These are phyloP conservation scores for Brachypodius melanocephalos DNA, from an alignment of 2,113 vertebrate species.

Conservation along the genomic window DNA sequence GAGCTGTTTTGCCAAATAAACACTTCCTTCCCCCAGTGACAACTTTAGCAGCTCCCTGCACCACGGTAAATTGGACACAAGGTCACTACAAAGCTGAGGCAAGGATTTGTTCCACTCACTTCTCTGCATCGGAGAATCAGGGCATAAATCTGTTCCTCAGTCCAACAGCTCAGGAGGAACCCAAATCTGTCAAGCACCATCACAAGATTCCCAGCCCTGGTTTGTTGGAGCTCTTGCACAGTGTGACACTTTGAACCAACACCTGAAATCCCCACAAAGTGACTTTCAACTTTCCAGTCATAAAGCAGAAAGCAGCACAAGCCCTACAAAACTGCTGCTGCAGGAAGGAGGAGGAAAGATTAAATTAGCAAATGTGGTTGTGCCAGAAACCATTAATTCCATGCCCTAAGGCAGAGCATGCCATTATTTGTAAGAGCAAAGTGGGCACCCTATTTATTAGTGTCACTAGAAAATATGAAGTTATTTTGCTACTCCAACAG, in stretches of 20 bases:
- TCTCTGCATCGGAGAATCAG: neutral
- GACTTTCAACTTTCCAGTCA: neutral
- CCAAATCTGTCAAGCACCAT: neutral
- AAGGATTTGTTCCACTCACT: neutral
- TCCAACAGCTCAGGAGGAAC: neutral
- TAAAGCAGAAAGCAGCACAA: neutral
- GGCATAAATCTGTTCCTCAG: neutral
- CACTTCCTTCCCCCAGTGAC: accelerated
- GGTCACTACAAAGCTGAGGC: neutral
- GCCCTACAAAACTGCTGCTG: neutral
- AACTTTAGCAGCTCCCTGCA: neutral
- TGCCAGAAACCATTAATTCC: neutral
- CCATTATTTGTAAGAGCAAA: neutral
- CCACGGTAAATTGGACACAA: accelerated
- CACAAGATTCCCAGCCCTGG: neutral
- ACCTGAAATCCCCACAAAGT: neutral
- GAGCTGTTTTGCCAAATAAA: neutral
- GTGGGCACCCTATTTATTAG: neutral
- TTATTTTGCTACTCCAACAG: neutral
- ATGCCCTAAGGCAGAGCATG: neutral
- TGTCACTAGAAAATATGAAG: neutral
- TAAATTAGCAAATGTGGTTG: neutral
- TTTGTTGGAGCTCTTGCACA: neutral
- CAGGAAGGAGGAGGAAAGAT: neutral
- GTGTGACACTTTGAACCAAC: neutral